Evolutionary conservation across 2,888 invertebrate genomes (phyloP).

Genomic region (Incurvaria masculella): DNA sequence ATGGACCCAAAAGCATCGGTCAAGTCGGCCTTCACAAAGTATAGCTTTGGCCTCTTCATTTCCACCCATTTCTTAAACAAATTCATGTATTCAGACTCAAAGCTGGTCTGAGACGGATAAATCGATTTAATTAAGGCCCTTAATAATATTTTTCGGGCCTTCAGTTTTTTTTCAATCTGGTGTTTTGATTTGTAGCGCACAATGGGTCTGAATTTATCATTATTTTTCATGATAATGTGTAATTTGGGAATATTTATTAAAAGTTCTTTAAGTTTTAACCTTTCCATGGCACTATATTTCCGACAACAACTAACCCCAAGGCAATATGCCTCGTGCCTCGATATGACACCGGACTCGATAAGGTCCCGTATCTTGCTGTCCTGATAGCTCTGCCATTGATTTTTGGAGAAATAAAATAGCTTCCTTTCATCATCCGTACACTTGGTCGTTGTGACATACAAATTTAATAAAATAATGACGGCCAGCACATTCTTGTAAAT

Average conservation of each 20-base stretch:
- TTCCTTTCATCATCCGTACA: conserved; percentile 40
- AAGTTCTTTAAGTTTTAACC: conserved; percentile 23
- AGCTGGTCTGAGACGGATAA: conserved; percentile 20
- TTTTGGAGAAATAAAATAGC: conserved; percentile 41
- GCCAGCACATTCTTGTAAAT: conserved; percentile 33
- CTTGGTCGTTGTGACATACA: conserved; percentile 45
- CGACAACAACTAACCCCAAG: conserved; percentile 27
- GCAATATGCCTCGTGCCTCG: conserved; percentile 27
- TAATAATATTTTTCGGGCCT: conserved; percentile 32
- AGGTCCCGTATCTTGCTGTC: conserved; percentile 35
- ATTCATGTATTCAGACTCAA: conserved; percentile 29
- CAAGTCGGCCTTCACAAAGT: conserved; percentile 46
- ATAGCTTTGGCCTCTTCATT: conserved; percentile 34
- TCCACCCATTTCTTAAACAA: conserved; percentile 32
- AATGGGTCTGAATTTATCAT: conserved; percentile 38
- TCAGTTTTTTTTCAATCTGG: conserved; percentile 34
- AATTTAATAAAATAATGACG: conserved; percentile 38
- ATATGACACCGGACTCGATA: conserved; percentile 28
- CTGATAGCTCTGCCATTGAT: conserved; percentile 45
- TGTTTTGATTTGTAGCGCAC: conserved; percentile 32
- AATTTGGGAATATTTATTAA: conserved; percentile 38
- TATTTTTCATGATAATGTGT: conserved; percentile 35
- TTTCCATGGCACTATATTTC: conserved; percentile 22
- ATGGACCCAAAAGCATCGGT: conserved; percentile 52
- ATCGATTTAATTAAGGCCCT: conserved; percentile 24